Conservation (phyloP, 2,797 vertebrate species). For the Aplochiton taeniatus region DNA sequence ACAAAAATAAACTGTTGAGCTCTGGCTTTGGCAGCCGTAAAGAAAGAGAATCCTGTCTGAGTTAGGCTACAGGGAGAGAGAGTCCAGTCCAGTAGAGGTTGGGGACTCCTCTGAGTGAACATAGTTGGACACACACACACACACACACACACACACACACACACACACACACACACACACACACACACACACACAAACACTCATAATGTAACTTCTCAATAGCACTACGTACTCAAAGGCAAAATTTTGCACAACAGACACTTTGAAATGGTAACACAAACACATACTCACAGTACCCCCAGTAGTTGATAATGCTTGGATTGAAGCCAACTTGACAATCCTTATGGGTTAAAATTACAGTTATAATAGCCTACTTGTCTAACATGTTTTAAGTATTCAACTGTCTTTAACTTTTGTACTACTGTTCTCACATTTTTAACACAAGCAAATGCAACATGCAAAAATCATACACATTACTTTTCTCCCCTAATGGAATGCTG, state of each 20-base stretch:
- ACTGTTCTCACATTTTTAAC: no score
- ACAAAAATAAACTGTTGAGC: constrained; percentile 41
- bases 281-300: no score
- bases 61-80: constrained; percentile 16
- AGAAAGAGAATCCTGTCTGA: constrained; percentile 47
- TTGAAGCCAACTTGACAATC: no score
- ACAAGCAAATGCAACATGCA: no score
- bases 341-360: no score
- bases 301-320: no score
- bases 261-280: not conserved
- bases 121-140: constrained; percentile 11
- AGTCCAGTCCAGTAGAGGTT: constrained; percentile 36
- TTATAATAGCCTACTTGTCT: no score
- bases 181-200: not conserved
- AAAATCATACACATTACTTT: no score
- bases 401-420: no score
- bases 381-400: no score
- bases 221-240: no score
- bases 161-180: constrained; percentile 4
- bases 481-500: no score
- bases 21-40: constrained; percentile 36
- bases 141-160: not conserved
- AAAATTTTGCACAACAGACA: not conserved
- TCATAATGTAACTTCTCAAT: not conserved
- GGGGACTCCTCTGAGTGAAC: constrained; percentile 45